Base-by-base conservation (phyloP, 2,113 vertebrate species). In the Lipotes vexillifer region DNA sequence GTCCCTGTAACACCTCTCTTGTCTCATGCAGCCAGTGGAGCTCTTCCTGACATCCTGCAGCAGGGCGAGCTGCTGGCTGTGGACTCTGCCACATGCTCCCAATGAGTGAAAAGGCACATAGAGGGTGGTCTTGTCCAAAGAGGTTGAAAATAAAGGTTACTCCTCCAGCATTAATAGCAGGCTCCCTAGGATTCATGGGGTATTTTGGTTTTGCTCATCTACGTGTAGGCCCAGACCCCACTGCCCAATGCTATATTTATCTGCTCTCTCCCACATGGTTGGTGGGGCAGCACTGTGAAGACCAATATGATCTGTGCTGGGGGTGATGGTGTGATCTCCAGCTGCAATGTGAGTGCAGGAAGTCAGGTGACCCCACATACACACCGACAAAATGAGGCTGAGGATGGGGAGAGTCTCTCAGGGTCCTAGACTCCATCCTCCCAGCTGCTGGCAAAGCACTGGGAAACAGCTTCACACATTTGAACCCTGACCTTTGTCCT, bases 41-140 rank as follows among this genome's bases (percentile, higher is more conserved):
- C 97, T 7, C 27, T 52, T 11, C 97, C 98, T 0, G 97, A 98
- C 0, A 31, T 96, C 13, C 97, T 98, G 97, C 98, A 99, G 95
- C 98, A 99, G 91, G 99, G 96, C 3, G 91, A 49, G 12, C 59
- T 99, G 96, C 98, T 97, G 49, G 98, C 99, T 7, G 98, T 99
- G 72, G 93, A 97, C 91, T 97, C 98, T 0, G 92, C 72, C 31
- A 98, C 98, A 0, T 99, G 98, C 36, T 98, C 98, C 61, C 3
- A 57, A 9, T 41, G 41, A 41, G 41, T 41, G 41, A 41, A 41
- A 41, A 41, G 41, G 41, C 41, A 41, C 41, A 41, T 1, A 31
- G 52, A 68, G 14, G 3, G 52, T 20, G 33, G 61, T 27, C 52
- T 52, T 74, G 38, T 46, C 71, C 38, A 57, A 68, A 38, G 88